Base-by-base conservation (phyloP, 23 tunicate species). In the Oikopleura vanhoeffeni region DNA sequence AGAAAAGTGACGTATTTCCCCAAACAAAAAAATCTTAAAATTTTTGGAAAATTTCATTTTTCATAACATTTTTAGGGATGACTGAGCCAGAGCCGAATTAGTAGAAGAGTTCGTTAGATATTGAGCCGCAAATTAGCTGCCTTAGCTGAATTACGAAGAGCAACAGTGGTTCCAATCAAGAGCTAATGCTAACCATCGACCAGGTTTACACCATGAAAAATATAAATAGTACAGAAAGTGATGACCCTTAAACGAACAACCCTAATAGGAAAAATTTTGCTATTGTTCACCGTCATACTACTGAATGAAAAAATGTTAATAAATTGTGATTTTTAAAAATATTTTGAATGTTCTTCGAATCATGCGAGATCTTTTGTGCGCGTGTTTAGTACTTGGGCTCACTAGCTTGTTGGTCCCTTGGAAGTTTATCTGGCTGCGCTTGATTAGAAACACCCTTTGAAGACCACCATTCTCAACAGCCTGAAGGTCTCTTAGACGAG, bases 151-250 rank as follows among this genome's bases (percentile, higher is more conserved):
- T 84, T 89, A 27, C 88, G 91, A n/a, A 88, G 76, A 79, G 83
- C 91, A 49, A 89, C n/a, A 89, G 86, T 89, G 91, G 91, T 89
- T 84, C 83, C 91, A 86, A 87, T 88, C 86, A 4, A 8, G 60
- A 76, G 83, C 40, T 24, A 39, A 38, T 76, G 39, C 0, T 0
- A 38, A 35, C 39, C 39, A 35, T 76, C 18, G 39, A 76, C 40
- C 39, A 35, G 40, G 40, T 76, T 35, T 24, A 0, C 33, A n/a
- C 8, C 8, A 8, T 8, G 8, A 18, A 18, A 49, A 8, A 18
- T 49, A 18, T 49, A 8, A 49, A 4, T 18, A 4, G 18, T 49
- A 49, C 8, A 8, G 60, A n/a, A n/a, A n/a, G n/a, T n/a, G n/a
- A n/a, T n/a, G n/a, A n/a, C n/a, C n/a, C n/a, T n/a, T n/a, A n/a